Conservation (phyloP, 2,797 vertebrate genomes). For the Poeciliopsis turneri region DNA sequence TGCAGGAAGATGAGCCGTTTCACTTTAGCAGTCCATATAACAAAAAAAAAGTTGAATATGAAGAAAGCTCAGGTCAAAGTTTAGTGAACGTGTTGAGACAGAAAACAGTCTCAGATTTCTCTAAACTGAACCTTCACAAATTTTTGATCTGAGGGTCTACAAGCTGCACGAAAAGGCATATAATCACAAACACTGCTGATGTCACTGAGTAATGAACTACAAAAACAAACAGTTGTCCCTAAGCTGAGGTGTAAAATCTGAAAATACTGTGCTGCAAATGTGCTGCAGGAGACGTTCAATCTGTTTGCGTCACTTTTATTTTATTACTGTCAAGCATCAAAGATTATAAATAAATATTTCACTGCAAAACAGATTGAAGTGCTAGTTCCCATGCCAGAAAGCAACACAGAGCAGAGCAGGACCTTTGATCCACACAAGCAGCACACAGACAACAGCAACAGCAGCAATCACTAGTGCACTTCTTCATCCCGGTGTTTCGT, state of each 20-base stretch:
- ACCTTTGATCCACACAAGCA: constrained; percentile 17
- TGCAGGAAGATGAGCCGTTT: neutral
- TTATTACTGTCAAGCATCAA: constrained; percentile 7
- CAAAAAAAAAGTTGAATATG: neutral
- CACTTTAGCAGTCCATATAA: neutral
- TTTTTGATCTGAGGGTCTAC: constrained; percentile 7
- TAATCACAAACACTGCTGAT: constrained; percentile 20
- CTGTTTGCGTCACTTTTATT: neutral
- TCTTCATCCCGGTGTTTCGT: constrained; percentile 46
- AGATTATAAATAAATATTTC: neutral
- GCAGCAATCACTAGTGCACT: constrained; percentile 10
- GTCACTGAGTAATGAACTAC: constrained; percentile 8
- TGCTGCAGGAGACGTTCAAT: constrained; percentile 1
- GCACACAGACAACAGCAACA: constrained; percentile 16
- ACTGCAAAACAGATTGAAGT: neutral
- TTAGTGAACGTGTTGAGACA: neutral
- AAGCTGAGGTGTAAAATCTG: neutral
- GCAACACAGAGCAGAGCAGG: neutral
- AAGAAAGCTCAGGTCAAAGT: constrained; percentile 8
- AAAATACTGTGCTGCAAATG: neutral
- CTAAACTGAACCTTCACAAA: neutral
- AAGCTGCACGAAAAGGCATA: neutral
- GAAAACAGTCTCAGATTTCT: constrained; percentile 2
- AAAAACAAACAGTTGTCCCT: neutral
- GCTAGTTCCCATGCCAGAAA: constrained; percentile 13